phyloP scores from a whole-genome alignment of 2,888 invertebrate genomes.

The Molanna angustata region DNA sequence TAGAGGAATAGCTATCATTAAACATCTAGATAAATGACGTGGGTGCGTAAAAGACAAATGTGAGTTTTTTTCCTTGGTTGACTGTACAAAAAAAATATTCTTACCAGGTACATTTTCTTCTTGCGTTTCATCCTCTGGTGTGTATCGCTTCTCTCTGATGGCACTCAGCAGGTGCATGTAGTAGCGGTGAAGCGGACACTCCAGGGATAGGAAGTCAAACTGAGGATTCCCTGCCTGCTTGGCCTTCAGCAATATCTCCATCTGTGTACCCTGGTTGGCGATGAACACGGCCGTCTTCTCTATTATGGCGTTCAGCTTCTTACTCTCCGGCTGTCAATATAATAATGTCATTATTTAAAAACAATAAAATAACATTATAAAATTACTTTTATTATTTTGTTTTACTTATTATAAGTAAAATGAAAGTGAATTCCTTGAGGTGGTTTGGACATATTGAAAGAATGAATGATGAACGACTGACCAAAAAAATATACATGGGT shows the following conservation, averaged over 20 bases:
- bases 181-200: constrained; percentile 80
- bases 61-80: too few species aligned
- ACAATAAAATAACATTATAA: constrained; percentile 3
- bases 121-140: constrained; percentile 39
- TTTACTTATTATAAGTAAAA: too few species aligned
- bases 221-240: constrained; percentile 93
- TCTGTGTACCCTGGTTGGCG: constrained; percentile 88
- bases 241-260: constrained; percentile 98
- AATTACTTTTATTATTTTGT: too few species aligned
- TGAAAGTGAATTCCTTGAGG: too few species aligned
- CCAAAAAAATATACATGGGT: too few species aligned
- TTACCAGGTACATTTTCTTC: constrained; percentile 17
- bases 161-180: constrained; percentile 75
- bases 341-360: constrained; percentile 25
- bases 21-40: too few species aligned
- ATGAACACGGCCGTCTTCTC: constrained; percentile 92
- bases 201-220: constrained; percentile 90
- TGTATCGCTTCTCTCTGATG: constrained; percentile 67
- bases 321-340: constrained; percentile 71
- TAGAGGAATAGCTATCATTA: too few species aligned
- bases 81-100: too few species aligned
- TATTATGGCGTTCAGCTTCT: constrained; percentile 89
- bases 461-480: too few species aligned
- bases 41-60: too few species aligned
- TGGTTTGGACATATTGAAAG: too few species aligned